Evolutionary conservation across 2,113 vertebrate species (phyloP).

Genomic region (Perca fluviatilis): DNA sequence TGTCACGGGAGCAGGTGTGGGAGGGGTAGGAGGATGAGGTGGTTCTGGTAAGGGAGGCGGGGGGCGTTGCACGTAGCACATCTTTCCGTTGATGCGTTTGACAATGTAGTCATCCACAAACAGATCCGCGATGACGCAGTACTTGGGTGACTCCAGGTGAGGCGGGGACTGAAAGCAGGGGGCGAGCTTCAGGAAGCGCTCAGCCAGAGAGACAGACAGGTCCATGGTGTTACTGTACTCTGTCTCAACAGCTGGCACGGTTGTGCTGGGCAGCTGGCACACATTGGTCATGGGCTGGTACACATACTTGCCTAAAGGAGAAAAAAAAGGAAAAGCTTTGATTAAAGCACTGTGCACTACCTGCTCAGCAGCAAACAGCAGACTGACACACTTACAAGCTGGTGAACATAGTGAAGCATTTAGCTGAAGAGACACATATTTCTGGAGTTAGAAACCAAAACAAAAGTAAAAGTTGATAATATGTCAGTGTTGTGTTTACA

Average conservation of each 20-base stretch:
- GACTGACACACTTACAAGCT: background rate
- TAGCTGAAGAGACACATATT: constrained; percentile 4
- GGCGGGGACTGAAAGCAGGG: constrained; percentile 93
- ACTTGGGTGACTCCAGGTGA: constrained; percentile 90
- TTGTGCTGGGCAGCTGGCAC: constrained; percentile 94
- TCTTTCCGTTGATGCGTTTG: constrained; percentile 97
- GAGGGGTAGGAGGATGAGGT: constrained; percentile 64
- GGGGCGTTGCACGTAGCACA: constrained; percentile 97
- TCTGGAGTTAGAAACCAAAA: background rate
- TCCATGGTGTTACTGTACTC: constrained; percentile 90
- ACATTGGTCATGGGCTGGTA: constrained; percentile 99
- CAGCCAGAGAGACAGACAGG: constrained; percentile 91
- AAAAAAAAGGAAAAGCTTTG: background rate
- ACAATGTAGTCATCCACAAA: constrained; percentile 97
- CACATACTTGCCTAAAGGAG: constrained; percentile 92
- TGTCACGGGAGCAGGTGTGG: constrained; percentile 40
- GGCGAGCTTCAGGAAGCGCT: constrained; percentile 94
- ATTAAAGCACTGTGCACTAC: background rate
- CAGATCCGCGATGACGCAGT: constrained; percentile 95
- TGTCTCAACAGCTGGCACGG: constrained; percentile 86
- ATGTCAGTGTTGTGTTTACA: background rate
- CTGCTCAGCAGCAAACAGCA: constrained; percentile 14
- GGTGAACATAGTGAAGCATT: constrained; percentile 1
- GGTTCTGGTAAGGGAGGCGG: constrained; percentile 74
- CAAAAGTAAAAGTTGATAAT: background rate